phyloP scores from a whole-genome alignment of 2,888 invertebrate species.

The Sturmia bella region DNA sequence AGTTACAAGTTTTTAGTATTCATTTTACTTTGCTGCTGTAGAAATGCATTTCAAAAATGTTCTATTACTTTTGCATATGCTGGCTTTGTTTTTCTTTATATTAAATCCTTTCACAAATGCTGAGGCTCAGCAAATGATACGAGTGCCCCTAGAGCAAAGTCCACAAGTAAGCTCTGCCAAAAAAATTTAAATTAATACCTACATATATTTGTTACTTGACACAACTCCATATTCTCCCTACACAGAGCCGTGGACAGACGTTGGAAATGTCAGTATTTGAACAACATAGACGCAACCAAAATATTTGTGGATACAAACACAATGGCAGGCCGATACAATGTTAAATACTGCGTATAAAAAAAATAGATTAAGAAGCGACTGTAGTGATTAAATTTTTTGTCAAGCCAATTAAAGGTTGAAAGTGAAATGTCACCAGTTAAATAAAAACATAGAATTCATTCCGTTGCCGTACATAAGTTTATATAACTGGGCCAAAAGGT shows the following conservation, averaged over 20 bases:
- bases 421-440: too few species aligned
- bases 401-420: too few species aligned
- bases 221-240: neutral
- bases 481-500: too few species aligned
- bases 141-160: neutral
- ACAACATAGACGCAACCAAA: conserved; percentile 21
- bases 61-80: neutral
- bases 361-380: neutral
- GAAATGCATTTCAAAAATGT: conserved; percentile 43
- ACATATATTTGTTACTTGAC: neutral
- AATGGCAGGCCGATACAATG: conserved; percentile 57
- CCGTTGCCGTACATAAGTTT: too few species aligned
- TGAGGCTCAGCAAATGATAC: conserved; percentile 1
- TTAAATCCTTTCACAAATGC: conserved; percentile 3
- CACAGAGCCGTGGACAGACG: neutral
- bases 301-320: conserved; percentile 54
- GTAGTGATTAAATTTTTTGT: too few species aligned
- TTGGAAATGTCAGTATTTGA: conserved; percentile 53
- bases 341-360: neutral
- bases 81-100: neutral
- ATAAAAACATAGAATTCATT: too few species aligned
- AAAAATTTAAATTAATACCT: neutral
- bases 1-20: conserved; percentile 21
- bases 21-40: conserved; percentile 28
- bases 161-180: conserved; percentile 4